These are phyloP conservation scores for Bellardia pandia DNA, from an alignment of 2,888 invertebrate species.

Conservation along the genomic window DNA sequence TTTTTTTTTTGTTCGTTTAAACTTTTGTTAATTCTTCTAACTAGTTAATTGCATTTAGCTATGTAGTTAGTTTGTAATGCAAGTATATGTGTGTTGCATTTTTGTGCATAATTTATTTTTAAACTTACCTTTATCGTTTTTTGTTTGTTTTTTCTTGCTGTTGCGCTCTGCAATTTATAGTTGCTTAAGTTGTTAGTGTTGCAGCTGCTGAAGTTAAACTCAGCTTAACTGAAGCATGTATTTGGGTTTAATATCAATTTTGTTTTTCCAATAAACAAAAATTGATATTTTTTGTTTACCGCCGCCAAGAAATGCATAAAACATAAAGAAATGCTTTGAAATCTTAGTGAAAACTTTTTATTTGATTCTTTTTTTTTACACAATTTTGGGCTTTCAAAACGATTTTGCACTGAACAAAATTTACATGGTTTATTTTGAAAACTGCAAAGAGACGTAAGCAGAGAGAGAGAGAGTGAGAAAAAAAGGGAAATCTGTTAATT, in stretches of 20 bases:
- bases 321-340: constrained; percentile 36
- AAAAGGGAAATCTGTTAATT: neutral
- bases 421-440: constrained; percentile 67
- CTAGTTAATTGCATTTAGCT: constrained; percentile 20
- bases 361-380: neutral
- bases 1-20: constrained; percentile 12
- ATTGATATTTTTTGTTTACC: constrained; percentile 56
- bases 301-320: constrained; percentile 26
- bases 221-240: constrained; percentile 57
- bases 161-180: constrained; percentile 21
- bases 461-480: neutral
- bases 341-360: constrained; percentile 37
- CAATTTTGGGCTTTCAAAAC: constrained; percentile 65
- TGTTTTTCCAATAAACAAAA: constrained; percentile 55
- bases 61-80: neutral
- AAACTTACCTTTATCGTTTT: constrained; percentile 65
- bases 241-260: constrained; percentile 59
- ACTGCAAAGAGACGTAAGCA: constrained; percentile 55
- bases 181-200: constrained; percentile 2
- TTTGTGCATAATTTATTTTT: constrained; percentile 1
- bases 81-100: neutral
- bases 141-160: neutral
- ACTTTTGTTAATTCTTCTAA: constrained; percentile 22
- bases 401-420: constrained; percentile 70
- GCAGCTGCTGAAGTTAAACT: constrained; percentile 56